These are phyloP conservation scores for Plecotus auritus DNA, from an alignment of 2,113 vertebrate genomes.

Conservation along the genomic window DNA sequence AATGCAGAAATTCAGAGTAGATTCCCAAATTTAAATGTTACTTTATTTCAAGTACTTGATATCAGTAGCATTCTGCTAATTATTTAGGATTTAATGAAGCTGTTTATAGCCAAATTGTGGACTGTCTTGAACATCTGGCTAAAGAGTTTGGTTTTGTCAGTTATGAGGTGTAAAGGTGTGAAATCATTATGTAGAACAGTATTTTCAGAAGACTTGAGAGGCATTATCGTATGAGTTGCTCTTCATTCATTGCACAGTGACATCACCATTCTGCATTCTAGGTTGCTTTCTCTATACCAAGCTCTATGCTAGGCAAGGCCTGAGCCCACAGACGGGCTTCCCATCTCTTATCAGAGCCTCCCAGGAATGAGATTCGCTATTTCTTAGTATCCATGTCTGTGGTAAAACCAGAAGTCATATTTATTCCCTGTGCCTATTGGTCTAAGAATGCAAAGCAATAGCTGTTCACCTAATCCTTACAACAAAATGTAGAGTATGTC, in stretches of 20 bases:
- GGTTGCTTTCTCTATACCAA: not conserved
- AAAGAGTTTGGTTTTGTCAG: not conserved
- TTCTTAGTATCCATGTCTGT: not conserved
- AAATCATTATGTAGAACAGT: not conserved
- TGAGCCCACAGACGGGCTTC: not conserved
- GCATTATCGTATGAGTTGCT: not conserved
- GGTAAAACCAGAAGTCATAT: not conserved
- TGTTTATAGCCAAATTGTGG: not conserved
- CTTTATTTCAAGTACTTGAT: not conserved
- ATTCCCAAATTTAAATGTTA: not conserved
- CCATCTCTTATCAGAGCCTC: not conserved
- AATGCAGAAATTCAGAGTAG: not conserved
- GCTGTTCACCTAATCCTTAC: not conserved
- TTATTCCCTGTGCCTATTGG: not conserved
- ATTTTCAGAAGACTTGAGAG: not conserved
- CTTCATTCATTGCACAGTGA: not conserved
- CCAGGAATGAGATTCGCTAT: not conserved
- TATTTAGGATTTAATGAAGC: not conserved
- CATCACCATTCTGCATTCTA: fast-evolving
- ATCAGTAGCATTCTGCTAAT: not conserved
- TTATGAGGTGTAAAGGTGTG: not conserved
- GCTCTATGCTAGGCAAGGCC: not conserved
- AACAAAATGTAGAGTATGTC: not conserved
- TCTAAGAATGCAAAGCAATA: not conserved
- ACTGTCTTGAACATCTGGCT: not conserved